phyloP scores from a whole-genome alignment of 2,113 vertebrate genomes.

The Laticauda laticaudata region DNA sequence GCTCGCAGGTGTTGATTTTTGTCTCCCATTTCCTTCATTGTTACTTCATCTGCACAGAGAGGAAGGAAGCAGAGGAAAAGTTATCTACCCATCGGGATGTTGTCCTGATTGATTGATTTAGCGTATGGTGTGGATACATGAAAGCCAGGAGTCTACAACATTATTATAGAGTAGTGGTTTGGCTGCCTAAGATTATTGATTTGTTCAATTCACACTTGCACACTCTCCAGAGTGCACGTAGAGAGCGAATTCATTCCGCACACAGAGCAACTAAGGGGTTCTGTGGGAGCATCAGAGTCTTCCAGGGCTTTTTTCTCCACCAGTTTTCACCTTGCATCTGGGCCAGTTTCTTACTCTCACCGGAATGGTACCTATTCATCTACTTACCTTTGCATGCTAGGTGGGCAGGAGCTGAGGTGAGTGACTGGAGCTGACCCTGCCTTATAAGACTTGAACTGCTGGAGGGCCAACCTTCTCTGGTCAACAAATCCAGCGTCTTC shows the following conservation, averaged over 20 bases:
- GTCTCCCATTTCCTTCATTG: constrained; percentile 84
- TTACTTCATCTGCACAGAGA: constrained; percentile 83
- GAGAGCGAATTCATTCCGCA: not conserved
- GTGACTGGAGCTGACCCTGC: too few relatives aligned
- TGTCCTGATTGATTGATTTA: not conserved
- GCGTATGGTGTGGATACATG: not conserved
- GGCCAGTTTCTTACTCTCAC: not conserved
- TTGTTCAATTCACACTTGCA: not conserved
- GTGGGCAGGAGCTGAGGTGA: too few relatives aligned
- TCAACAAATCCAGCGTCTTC: too few relatives aligned
- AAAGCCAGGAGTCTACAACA: not conserved
- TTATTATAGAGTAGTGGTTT: not conserved
- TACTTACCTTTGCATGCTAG: too few relatives aligned
- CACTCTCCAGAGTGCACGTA: not conserved
- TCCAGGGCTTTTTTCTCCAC: not conserved
- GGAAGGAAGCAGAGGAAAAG: constrained; percentile 23
- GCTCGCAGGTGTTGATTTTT: constrained; percentile 84
- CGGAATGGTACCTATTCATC: too few relatives aligned
- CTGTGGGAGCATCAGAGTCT: not conserved
- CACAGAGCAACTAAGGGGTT: not conserved
- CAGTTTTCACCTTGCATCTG: not conserved
- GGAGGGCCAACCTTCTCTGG: too few relatives aligned
- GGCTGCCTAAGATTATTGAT: not conserved
- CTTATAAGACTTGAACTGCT: too few relatives aligned
- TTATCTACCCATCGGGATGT: not conserved